These are phyloP conservation scores for Limnodromus scolopaceus DNA, from an alignment of 2,797 vertebrate genomes.

Conservation along the genomic window DNA sequence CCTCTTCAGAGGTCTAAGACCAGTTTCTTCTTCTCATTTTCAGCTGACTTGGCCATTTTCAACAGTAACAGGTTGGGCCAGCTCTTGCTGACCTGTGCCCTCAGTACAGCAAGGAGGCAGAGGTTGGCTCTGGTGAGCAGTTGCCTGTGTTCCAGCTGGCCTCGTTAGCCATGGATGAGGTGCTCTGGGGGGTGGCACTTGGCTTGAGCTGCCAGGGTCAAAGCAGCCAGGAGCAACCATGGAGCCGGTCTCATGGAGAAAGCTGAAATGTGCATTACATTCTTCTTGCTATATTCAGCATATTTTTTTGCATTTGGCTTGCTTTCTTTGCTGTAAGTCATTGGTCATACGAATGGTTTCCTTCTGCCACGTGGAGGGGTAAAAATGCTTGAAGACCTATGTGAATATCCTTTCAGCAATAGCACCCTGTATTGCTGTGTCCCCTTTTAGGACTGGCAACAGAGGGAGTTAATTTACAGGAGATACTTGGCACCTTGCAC, in stretches of 20 bases:
- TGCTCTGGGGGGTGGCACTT: not conserved
- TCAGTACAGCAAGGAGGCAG: not conserved
- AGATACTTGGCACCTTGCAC: not conserved
- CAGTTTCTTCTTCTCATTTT: not conserved
- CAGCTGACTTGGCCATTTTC: not conserved
- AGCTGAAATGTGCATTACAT: not conserved
- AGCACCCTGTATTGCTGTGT: not conserved
- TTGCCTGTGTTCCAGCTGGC: not conserved
- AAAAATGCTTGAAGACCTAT: not conserved
- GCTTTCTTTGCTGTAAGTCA: not conserved
- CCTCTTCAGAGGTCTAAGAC: not conserved
- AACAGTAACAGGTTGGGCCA: not conserved
- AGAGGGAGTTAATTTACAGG: not conserved
- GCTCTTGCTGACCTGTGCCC: not conserved
- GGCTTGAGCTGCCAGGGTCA: not conserved
- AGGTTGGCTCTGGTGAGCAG: not conserved
- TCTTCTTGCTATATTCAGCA: not conserved
- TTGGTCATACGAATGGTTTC: not conserved
- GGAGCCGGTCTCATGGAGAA: not conserved
- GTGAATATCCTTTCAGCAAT: not conserved
- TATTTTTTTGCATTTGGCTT: not conserved
- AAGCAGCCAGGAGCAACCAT: not conserved
- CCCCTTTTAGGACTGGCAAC: not conserved
- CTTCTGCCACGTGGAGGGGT: not conserved
- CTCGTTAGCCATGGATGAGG: accelerated